A percentile compares a stretch with the other conserved stretches of the same genome.
These are phyloP conservation scores for Arenicola marina DNA, from an alignment of 2,888 invertebrate genomes.

Conservation along the genomic window DNA sequence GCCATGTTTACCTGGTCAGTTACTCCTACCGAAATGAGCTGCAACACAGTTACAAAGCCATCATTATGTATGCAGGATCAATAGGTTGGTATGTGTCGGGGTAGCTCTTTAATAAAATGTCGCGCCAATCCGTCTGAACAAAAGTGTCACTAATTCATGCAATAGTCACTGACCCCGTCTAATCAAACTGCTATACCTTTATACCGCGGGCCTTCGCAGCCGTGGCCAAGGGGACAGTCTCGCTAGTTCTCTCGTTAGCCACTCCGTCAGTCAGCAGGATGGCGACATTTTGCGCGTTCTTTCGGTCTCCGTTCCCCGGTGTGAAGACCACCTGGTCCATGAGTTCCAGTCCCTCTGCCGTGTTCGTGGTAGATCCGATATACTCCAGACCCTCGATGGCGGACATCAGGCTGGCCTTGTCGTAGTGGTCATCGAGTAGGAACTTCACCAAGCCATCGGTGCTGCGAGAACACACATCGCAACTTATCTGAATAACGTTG, in stretches of 20 bases:
- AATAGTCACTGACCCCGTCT: no score
- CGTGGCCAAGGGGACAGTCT: not conserved
- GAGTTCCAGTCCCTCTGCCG: slow-evolving; percentile 31
- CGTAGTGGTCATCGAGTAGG: slow-evolving; percentile 13
- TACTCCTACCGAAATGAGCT: slow-evolving; percentile 10
- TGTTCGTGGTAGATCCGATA: slow-evolving; percentile 29
- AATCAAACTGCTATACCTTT: no score
- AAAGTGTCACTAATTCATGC: no score
- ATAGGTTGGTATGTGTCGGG: no score
- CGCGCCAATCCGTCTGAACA: no score
- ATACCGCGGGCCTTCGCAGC: not conserved
- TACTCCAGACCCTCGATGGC: slow-evolving; percentile 14
- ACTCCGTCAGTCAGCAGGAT: slow-evolving; percentile 45
- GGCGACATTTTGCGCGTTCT: slow-evolving; percentile 38
- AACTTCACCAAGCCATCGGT: slow-evolving; percentile 11
- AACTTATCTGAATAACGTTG: no score
- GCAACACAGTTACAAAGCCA: no score
- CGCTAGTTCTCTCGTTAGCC: slow-evolving; percentile 4
- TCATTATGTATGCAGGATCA: no score
- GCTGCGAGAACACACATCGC: no score
- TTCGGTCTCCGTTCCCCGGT: slow-evolving; percentile 40
- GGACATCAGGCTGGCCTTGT: not conserved
- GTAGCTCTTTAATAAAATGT: no score
- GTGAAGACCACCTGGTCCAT: slow-evolving; percentile 30
- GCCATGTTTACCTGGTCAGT: not conserved